phyloP scores from a whole-genome alignment of 1,140 invertebrate species.

The Bathynomus jamesi region DNA sequence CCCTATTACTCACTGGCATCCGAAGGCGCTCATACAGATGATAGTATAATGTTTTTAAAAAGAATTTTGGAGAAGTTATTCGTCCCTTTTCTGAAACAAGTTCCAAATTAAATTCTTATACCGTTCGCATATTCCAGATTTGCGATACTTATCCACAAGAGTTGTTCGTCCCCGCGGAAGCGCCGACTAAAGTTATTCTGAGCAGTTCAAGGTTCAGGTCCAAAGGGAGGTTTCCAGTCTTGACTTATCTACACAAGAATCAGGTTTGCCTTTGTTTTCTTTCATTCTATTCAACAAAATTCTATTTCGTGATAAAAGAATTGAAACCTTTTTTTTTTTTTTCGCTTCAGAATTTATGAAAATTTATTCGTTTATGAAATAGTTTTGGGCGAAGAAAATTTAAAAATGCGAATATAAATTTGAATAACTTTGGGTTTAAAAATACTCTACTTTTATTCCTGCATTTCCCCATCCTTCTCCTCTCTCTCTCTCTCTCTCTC shows the following conservation, averaged over 20 bases:
- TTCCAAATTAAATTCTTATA: constrained; percentile 21
- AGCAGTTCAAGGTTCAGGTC: constrained; percentile 93
- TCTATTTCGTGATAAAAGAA: background rate
- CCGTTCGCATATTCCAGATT: constrained; percentile 59
- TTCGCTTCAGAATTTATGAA: background rate
- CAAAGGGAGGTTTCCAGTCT: constrained; percentile 84
- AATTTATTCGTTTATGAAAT: background rate
- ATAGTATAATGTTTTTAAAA: too few relatives aligned
- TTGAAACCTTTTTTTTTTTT: background rate
- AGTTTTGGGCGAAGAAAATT: background rate
- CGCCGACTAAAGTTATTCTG: constrained; percentile 69
- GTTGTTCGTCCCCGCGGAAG: constrained; percentile 81
- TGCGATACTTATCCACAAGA: constrained; percentile 95
- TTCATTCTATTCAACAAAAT: background rate
- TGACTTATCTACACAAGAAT: constrained; percentile 88
- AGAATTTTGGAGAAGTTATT: too few relatives aligned
- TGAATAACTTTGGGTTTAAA: background rate
- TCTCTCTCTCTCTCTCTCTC: too few relatives aligned
- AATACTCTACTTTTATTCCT: background rate
- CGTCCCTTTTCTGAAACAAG: too few relatives aligned
- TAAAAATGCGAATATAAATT: background rate
- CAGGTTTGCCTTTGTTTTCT: constrained; percentile 53
- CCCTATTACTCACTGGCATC: too few relatives aligned
- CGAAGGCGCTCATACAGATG: too few relatives aligned
- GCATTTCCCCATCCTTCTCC: background rate